These are phyloP conservation scores for Pelecanoides urinatrix DNA, from an alignment of 2,113 vertebrate genomes.

Conservation along the genomic window DNA sequence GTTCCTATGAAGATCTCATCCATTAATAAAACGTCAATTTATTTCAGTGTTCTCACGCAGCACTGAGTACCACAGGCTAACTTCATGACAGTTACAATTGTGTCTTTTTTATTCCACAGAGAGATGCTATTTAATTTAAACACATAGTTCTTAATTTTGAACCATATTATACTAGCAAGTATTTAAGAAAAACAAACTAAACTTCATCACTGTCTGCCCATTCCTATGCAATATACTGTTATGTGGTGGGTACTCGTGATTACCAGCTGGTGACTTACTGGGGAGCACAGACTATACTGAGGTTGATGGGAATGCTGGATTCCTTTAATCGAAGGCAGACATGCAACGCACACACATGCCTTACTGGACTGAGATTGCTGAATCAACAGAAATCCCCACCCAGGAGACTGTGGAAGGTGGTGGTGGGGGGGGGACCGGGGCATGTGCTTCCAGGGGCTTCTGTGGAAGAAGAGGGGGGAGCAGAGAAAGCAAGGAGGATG, in stretches of 20 bases:
- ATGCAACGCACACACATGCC: accelerated
- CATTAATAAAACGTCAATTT: not conserved
- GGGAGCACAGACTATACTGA: not conserved
- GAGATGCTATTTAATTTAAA: not conserved
- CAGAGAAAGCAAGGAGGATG: not conserved
- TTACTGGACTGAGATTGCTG: not conserved
- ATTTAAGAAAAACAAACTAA: not conserved
- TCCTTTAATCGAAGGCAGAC: not conserved
- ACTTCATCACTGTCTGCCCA: not conserved
- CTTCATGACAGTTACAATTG: not conserved
- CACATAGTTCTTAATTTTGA: not conserved
- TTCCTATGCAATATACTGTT: not conserved
- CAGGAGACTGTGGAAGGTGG: not conserved
- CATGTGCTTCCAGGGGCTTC: not conserved
- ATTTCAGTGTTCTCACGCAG: not conserved
- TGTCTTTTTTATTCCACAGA: not conserved
- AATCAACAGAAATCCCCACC: not conserved
- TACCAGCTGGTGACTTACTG: not conserved
- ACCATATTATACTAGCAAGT: not conserved
- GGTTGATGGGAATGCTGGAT: not conserved
- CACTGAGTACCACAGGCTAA: not conserved
- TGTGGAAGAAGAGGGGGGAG: not conserved
- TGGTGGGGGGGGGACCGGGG: accelerated
- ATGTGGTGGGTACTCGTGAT: accelerated
- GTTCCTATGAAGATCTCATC: not conserved